Percentiles rank a stretch among this genome's conserved stretches.
phyloP scores from a whole-genome alignment of 2,888 invertebrate species.

The Lasioglossum marginatum region DNA sequence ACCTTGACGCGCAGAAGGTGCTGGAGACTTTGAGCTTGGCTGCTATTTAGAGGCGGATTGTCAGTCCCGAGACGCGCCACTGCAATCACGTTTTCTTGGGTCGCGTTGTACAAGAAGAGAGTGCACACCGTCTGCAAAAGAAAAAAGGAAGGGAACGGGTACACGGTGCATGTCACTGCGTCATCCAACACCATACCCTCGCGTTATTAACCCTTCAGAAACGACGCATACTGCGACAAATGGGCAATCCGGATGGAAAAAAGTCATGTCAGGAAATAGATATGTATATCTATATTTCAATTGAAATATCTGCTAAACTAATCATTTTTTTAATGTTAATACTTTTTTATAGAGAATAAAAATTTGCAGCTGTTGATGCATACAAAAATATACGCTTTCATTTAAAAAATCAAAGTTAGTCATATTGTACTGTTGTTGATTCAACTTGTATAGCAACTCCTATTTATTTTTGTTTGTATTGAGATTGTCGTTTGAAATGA shows the following conservation, averaged over 20 bases:
- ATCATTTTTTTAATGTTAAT: no score
- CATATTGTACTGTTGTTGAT: no score
- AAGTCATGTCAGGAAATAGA: not conserved
- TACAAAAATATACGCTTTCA: no score
- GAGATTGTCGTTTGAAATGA: not conserved
- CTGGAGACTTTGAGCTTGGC: constrained; percentile 87
- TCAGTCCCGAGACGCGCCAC: constrained; percentile 90
- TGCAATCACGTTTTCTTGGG: constrained; percentile 95
- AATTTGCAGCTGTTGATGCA: no score
- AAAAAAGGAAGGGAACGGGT: constrained; percentile 54
- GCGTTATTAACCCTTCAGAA: constrained; percentile 59
- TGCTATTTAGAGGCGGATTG: constrained; percentile 84
- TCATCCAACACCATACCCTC: constrained; percentile 41
- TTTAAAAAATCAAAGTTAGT: no score
- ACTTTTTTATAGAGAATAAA: no score
- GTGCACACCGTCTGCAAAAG: constrained; percentile 92
- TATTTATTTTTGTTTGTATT: not conserved
- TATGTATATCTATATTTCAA: no score
- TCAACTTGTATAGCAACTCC: no score
- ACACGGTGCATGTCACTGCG: constrained; percentile 28
- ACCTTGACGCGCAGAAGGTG: constrained; percentile 85
- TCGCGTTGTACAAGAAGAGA: constrained; percentile 93
- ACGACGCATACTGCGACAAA: not conserved
- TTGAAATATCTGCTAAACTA: no score
- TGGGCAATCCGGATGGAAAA: not conserved